Evolutionary conservation across 30 jellyfish, hydroid and myxozoan species (phyloP).

Genomic region (Catostylus mosaicus): DNA sequence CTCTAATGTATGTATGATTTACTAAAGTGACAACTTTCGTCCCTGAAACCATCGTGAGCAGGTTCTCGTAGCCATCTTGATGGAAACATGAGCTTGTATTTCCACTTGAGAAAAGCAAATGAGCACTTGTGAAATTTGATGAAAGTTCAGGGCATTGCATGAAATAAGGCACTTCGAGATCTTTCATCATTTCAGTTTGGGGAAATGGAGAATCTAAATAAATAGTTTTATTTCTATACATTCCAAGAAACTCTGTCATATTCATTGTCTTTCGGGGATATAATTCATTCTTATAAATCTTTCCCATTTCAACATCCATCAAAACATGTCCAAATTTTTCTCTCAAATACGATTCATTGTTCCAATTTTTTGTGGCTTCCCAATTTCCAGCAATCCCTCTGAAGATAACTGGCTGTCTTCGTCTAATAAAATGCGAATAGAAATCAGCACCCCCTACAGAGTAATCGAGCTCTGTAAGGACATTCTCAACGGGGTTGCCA

Average conservation of each 20-base stretch:
- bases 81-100: constrained; percentile 91
- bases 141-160: constrained; percentile 91
- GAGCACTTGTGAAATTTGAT: constrained; percentile 79
- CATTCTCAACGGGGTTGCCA: constrained; percentile 65
- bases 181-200: constrained; percentile 85
- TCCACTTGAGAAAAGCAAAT: constrained; percentile 93
- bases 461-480: constrained; percentile 74
- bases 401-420: constrained; percentile 83
- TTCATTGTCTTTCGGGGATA: constrained; percentile 85
- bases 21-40: constrained; percentile 64
- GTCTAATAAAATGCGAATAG: constrained; percentile 78
- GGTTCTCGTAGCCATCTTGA: constrained; percentile 92
- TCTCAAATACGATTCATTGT: constrained; percentile 72
- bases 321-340: constrained; percentile 79
- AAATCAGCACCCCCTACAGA: constrained; percentile 91
- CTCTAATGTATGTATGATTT: constrained; percentile 52
- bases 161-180: constrained; percentile 82
- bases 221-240: constrained; percentile 67
- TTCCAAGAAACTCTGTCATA: constrained; percentile 73
- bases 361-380: constrained; percentile 89
- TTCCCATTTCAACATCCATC: constrained; percentile 87
- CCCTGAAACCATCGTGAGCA: constrained; percentile 85
- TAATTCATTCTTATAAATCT: constrained; percentile 61
- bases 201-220: constrained; percentile 96
- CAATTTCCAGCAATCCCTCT: constrained; percentile 92